phyloP scores from a whole-genome alignment of 2,113 vertebrate species.

The Plotosus lineatus region DNA sequence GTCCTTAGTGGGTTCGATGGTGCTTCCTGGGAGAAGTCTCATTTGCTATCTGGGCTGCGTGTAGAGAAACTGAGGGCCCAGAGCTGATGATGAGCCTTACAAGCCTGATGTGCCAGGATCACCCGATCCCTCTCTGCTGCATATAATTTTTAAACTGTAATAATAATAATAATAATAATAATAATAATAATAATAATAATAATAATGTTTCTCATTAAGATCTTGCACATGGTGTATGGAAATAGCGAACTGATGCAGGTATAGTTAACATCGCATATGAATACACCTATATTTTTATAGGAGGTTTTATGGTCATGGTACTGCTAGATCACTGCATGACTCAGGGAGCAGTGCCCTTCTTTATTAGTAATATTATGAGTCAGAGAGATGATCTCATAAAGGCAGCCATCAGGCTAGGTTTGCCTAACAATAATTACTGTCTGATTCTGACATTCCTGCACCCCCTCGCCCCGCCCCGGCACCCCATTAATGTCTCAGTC shows the following conservation, averaged over 20 bases:
- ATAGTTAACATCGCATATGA: neutral
- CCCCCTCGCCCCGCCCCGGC: neutral
- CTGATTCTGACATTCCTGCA: conserved; percentile 9
- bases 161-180: too few species aligned
- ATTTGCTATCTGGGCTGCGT: too few species aligned
- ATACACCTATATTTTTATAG: too few species aligned
- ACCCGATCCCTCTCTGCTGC: too few species aligned
- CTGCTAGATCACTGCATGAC: conserved; percentile 46
- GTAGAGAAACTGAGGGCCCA: too few species aligned
- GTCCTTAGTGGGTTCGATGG: too few species aligned
- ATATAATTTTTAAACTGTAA: too few species aligned
- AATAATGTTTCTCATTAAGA: conserved; percentile 17
- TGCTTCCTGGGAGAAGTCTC: too few species aligned
- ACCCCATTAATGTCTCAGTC: neutral
- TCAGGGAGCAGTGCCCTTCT: conserved; percentile 46
- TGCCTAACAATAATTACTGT: conserved; percentile 56
- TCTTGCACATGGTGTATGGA: neutral
- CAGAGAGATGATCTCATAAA: conserved; percentile 66
- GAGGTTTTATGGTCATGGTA: neutral
- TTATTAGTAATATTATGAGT: conserved; percentile 51
- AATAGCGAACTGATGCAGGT: conserved; percentile 28
- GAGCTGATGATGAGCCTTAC: too few species aligned
- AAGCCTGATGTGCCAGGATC: too few species aligned
- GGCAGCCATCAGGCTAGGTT: conserved; percentile 63
- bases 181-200: too few species aligned